Conservation (phyloP, 37 sponge, comb jelly and placozoan genomes). For the Theonella swinhoei region DNA sequence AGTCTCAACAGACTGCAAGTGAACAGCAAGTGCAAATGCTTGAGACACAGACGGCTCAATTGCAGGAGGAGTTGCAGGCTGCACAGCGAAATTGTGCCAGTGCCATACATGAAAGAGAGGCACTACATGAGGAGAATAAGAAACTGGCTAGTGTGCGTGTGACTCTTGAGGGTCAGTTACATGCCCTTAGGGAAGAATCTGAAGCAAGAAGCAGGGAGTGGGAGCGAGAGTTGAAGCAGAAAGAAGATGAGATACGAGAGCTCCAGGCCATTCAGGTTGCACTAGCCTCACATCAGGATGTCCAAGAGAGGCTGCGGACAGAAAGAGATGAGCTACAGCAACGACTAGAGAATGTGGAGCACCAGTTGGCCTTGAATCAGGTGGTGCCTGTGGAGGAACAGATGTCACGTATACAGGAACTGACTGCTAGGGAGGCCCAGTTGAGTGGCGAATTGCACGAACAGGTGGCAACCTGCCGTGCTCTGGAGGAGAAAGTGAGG, state of each 20-base stretch:
- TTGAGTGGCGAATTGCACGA: neutral
- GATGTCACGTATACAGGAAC: neutral
- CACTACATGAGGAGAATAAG: slow-evolving; percentile 21
- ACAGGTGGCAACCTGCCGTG: neutral
- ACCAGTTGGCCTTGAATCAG: neutral
- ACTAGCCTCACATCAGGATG: slow-evolving; percentile 24
- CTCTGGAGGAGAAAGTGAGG: neutral
- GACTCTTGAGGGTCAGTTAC: neutral
- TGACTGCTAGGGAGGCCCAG: neutral
- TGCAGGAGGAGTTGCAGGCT: neutral
- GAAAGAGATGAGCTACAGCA: slow-evolving; percentile 26
- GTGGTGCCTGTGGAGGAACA: neutral
- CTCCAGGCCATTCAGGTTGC: slow-evolving; percentile 29
- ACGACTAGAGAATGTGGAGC: neutral
- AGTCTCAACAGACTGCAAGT: neutral
- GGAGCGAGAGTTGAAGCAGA: slow-evolving; percentile 19
- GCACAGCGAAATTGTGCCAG: neutral
- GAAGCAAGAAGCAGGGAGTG: neutral
- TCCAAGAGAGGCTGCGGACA: slow-evolving; percentile 28
- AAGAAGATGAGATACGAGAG: slow-evolving; percentile 20
- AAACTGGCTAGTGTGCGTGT: neutral
- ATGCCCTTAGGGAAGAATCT: neutral
- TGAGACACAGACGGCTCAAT: neutral
- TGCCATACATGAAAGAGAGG: slow-evolving; percentile 3
- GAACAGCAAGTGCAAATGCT: neutral